phyloP scores from a whole-genome alignment of 2,113 vertebrate genomes.

The Scopus umbretta region DNA sequence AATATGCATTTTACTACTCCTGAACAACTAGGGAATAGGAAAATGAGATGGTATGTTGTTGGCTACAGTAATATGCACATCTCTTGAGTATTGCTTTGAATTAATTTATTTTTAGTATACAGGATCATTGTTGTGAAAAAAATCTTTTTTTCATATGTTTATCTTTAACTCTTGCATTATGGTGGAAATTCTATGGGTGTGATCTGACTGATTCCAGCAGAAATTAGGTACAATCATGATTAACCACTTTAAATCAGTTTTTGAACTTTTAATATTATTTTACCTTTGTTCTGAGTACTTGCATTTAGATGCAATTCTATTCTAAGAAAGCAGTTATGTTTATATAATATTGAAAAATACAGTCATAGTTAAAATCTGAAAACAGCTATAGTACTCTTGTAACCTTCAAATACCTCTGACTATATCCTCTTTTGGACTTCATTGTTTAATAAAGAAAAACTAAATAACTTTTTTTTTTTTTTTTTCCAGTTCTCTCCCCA shows the following conservation, averaged over 20 bases:
- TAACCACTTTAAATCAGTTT: background rate
- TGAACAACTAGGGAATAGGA: background rate
- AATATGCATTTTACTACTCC: constrained; percentile 2
- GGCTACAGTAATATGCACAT: background rate
- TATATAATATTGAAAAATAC: background rate
- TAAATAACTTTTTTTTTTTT: background rate
- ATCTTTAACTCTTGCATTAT: background rate
- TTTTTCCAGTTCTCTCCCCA: background rate
- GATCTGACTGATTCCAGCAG: background rate
- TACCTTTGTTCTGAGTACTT: background rate
- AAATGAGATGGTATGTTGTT: background rate
- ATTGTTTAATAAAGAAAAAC: background rate
- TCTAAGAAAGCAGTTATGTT: background rate
- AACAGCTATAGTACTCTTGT: background rate
- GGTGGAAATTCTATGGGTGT: background rate
- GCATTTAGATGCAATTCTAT: background rate
- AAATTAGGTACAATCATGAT: background rate
- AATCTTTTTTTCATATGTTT: background rate
- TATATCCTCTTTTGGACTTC: background rate
- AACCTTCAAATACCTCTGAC: background rate
- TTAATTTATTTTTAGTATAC: background rate
- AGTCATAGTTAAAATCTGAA: background rate
- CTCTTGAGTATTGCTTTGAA: constrained; percentile 3
- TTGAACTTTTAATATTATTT: background rate
- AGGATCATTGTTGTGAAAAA: background rate